phyloP scores from a whole-genome alignment of 2,888 invertebrate species.

The Hetaerina titia region DNA sequence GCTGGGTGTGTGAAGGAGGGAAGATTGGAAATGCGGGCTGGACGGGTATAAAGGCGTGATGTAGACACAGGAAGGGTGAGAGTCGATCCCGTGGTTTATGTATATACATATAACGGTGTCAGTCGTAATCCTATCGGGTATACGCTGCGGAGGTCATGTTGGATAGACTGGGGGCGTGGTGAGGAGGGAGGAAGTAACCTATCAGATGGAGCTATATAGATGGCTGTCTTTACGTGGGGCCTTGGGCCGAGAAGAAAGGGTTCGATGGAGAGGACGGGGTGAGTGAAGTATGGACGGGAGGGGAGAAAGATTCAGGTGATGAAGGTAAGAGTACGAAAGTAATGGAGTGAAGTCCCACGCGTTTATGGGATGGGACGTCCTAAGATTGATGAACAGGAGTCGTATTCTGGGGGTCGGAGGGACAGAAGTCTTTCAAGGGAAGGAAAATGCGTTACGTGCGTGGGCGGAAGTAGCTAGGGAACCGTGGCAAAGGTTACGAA shows the following conservation, averaged over 20 bases:
- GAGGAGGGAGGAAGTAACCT: background rate
- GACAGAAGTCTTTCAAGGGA: background rate
- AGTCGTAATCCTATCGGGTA: background rate
- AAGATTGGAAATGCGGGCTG: background rate
- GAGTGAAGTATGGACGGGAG: background rate
- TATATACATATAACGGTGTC: background rate
- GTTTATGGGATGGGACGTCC: background rate
- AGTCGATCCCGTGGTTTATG: background rate
- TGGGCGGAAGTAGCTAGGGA: background rate
- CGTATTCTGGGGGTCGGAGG: background rate
- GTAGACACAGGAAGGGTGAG: no score
- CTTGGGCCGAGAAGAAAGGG: background rate
- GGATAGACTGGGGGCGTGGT: background rate
- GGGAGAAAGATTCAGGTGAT: background rate
- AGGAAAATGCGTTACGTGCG: background rate
- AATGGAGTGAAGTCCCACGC: background rate
- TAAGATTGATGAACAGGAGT: background rate
- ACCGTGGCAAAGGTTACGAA: background rate
- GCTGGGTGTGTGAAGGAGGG: background rate
- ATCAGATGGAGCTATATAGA: background rate
- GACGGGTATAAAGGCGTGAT: no score
- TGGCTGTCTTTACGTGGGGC: slow-evolving; percentile 14
- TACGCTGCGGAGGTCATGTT: background rate
- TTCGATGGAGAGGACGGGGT: background rate
- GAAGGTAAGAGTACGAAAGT: background rate